Evolutionary conservation across 92 coral and sea anemone species (phyloP).

Genomic region (Isaurus tuberculatus): DNA sequence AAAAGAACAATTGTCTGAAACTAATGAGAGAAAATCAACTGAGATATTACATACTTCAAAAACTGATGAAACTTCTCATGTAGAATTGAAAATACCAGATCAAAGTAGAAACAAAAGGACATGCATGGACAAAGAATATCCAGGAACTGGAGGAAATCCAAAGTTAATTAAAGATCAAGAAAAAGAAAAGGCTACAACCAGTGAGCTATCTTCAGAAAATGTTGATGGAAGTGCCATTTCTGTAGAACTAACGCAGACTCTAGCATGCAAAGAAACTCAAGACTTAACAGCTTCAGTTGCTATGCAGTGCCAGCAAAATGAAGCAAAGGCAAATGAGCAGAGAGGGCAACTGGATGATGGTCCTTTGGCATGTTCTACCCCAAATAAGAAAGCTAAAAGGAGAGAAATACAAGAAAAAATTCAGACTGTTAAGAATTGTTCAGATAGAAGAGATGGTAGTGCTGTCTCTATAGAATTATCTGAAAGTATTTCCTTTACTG

Average conservation of each 20-base stretch:
- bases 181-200: background rate
- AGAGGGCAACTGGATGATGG: background rate
- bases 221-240: slow-evolving; percentile 28
- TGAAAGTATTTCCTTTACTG: background rate
- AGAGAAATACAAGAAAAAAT: background rate
- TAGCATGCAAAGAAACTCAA: background rate
- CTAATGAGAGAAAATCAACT: background rate
- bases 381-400: slow-evolving; percentile 4
- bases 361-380: slow-evolving; percentile 66
- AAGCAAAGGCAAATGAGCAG: background rate
- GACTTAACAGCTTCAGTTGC: background rate
- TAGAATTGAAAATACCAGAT: background rate
- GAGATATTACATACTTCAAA: background rate
- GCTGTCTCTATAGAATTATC: slow-evolving; percentile 5
- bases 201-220: background rate
- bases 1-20: background rate
- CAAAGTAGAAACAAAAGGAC: background rate
- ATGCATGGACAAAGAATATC: background rate
- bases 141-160: background rate
- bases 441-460: slow-evolving; percentile 3
- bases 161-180: background rate
- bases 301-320: background rate
- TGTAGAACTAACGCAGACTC: slow-evolving; percentile 7
- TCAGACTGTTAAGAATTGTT: background rate
- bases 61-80: slow-evolving; percentile 2